Evolutionary conservation across 2,888 invertebrate genomes (phyloP).

Genomic region (Caenorhabditis angaria): DNA sequence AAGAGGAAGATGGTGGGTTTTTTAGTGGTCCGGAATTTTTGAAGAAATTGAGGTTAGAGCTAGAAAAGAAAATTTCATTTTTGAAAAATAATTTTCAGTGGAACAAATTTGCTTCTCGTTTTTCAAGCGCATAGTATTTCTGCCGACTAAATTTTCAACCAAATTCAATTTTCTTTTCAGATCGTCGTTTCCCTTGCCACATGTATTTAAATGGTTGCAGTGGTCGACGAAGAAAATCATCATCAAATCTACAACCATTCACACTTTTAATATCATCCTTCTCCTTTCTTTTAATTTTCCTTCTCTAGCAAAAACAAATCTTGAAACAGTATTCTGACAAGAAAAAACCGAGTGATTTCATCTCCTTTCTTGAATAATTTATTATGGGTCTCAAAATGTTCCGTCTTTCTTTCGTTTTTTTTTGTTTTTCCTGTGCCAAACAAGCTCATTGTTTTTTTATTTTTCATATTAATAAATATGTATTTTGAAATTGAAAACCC

Average conservation of each 20-base stretch:
- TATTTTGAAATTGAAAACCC: background rate
- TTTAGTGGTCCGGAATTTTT: background rate
- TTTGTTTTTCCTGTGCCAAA: background rate
- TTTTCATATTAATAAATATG: background rate
- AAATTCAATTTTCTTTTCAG: constrained; percentile 30
- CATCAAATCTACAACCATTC: background rate
- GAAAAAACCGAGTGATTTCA: background rate
- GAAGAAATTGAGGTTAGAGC: background rate
- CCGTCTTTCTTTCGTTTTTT: background rate
- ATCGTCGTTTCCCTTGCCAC: constrained; percentile 68
- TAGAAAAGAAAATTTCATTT: too few species aligned
- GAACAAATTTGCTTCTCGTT: background rate
- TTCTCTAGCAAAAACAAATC: constrained; percentile 1
- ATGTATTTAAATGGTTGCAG: constrained; percentile 70
- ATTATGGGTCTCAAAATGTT: constrained; percentile 4
- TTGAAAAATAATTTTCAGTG: background rate
- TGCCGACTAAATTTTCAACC: background rate
- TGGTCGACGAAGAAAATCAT: constrained; percentile 22
- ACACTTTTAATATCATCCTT: background rate
- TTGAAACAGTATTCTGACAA: constrained; percentile 1
- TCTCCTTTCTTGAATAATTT: background rate
- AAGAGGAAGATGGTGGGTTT: constrained; percentile 28
- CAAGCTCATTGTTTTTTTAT: constrained; percentile 1
- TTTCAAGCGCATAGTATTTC: background rate
- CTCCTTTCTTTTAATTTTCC: too few species aligned